Base-by-base conservation (phyloP, 2,888 invertebrate genomes). In the Notocelia uddmanniana region DNA sequence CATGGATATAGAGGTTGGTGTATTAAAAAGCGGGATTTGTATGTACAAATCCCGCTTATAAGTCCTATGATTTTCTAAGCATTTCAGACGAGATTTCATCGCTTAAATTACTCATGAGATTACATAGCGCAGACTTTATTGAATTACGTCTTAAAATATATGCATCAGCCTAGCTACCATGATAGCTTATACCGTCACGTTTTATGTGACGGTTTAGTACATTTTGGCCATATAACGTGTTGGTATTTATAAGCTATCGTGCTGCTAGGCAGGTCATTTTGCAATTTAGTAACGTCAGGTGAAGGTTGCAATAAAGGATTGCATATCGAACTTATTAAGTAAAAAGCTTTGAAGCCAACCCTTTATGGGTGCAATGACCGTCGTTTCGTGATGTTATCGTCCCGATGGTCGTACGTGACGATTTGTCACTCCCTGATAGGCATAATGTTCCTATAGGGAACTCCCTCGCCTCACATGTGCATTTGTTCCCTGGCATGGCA, bases 371-470 rank as follows among this genome's bases (percentile, higher is more conserved):
- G 62, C 72, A 62, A 50, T 72, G 72, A 68, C 67, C 72, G 68
- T 74, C 71, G 45, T 67, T 50, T 68, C 67, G 55, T 68, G 76
- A 80, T 77, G 75, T 37, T 74, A 76, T 79, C 73, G 76, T 73
- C 63, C 52, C n/a, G 66, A 54, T 67, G 66, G 73, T 45, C 52
- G 73, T 68, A 54, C 58, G 67, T 73, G 79, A 81, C 79, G 80
- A 81, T 79, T 79, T 78, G 79, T 79, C 78, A 76, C 71, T 60
- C 69, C 62, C 75, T 76, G 70, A 71, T 70, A 74, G 69, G 74
- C 75, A 69, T 78, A 78, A 78, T 76, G 76, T 75, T 76, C 74
- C 78, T 73, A 70, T 71, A 76, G 76, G 77, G 52, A 52, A 68
- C 66, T 23, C 58, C 62, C 71, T 75, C 77, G 31, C 31, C 31